Conservation (phyloP, 2,888 invertebrate genomes). For the Hypomecis punctinalis region DNA sequence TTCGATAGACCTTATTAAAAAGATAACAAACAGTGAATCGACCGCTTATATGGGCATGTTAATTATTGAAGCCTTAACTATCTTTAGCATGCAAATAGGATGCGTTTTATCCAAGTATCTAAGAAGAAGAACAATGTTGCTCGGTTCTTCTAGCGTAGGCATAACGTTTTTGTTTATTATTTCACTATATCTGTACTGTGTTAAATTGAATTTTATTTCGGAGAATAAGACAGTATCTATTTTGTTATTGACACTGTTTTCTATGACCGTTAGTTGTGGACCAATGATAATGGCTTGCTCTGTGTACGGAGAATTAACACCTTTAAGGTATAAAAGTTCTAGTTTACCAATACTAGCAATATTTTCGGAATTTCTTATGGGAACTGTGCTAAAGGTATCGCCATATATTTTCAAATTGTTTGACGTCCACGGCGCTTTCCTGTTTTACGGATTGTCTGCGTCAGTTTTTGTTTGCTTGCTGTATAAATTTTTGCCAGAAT, state of each 20-base stretch:
- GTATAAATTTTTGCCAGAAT: constrained; percentile 55
- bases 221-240: constrained; percentile 52
- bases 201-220: constrained; percentile 43
- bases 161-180: constrained; percentile 50
- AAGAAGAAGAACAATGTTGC: constrained; percentile 49
- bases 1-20: constrained; percentile 41
- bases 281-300: constrained; percentile 55
- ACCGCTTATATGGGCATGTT: constrained; percentile 55
- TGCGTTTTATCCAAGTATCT: constrained; percentile 48
- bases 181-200: constrained; percentile 55
- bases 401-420: constrained; percentile 49
- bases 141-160: constrained; percentile 49
- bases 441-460: constrained; percentile 51
- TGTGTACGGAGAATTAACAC: constrained; percentile 54
- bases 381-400: constrained; percentile 51
- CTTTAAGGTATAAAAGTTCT: constrained; percentile 48
- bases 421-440: constrained; percentile 51
- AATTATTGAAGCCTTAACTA: constrained; percentile 56
- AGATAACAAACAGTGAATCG: constrained; percentile 44
- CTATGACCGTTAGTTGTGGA: constrained; percentile 54
- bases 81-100: constrained; percentile 50
- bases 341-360: constrained; percentile 47
- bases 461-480: constrained; percentile 47
- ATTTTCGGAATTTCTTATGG: constrained; percentile 45
- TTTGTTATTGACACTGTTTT: constrained; percentile 50